Conservation (phyloP, 2,888 invertebrate species). For the Drosophila ustulata region DNA sequence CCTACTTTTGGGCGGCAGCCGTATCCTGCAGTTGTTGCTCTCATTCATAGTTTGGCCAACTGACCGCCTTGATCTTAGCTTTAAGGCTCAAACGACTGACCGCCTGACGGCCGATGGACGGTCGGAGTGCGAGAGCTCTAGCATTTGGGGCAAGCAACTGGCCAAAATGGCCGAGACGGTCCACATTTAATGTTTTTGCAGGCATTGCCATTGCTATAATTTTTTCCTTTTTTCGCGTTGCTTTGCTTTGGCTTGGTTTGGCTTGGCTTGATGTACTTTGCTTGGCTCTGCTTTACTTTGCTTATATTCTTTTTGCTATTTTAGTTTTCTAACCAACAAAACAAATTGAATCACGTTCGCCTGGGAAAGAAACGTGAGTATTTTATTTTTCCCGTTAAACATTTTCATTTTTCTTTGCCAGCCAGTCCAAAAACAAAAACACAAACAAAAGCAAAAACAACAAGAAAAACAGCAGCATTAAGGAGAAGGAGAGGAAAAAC, state of each 20-base stretch:
- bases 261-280: constrained; percentile 33
- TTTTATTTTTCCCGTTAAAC: constrained; percentile 81
- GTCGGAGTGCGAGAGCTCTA: constrained; percentile 18
- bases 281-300: constrained; percentile 43
- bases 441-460: constrained; percentile 9
- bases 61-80: constrained; percentile 59
- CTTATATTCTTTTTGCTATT: constrained; percentile 67
- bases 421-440: constrained; percentile 22
- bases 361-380: constrained; percentile 78
- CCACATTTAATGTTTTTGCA: constrained; percentile 55
- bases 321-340: constrained; percentile 81
- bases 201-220: constrained; percentile 58
- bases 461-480: neutral
- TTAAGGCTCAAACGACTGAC: constrained; percentile 51
- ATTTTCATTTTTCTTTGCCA: constrained; percentile 72
- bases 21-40: constrained; percentile 52
- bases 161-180: constrained; percentile 28
- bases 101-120: constrained; percentile 5
- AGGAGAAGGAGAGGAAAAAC: constrained; percentile 10
- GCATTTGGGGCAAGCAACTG: constrained; percentile 37
- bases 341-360: constrained; percentile 83
- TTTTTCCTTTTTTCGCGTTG: constrained; percentile 61
- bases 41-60: constrained; percentile 61
- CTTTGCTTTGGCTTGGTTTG: constrained; percentile 46
- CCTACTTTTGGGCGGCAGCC: constrained; percentile 44